These are phyloP conservation scores for Osmoderma eremita DNA, from an alignment of 2,888 invertebrate species.

Conservation along the genomic window DNA sequence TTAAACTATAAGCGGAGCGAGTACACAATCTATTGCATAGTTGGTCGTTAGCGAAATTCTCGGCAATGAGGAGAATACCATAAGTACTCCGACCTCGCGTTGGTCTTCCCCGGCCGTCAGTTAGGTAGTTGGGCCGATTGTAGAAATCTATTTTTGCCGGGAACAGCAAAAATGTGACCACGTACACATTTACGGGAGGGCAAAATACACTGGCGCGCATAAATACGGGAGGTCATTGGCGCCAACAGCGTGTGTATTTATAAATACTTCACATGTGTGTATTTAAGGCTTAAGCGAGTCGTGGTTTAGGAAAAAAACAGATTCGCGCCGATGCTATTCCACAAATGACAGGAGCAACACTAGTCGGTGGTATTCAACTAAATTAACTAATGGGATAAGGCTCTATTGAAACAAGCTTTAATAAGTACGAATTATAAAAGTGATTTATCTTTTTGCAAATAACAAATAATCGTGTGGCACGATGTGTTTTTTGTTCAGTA, in stretches of 20 bases:
- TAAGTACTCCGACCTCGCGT: conserved; percentile 15
- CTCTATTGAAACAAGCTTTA: too few relatives aligned
- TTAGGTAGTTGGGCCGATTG: conserved; percentile 7
- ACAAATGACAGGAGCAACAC: conserved; percentile 13
- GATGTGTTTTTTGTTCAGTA: too few relatives aligned
- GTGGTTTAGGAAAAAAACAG: conserved; percentile 29
- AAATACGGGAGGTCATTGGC: conserved; percentile 54
- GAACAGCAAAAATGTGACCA: conserved; percentile 33
- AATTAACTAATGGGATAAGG: not conserved
- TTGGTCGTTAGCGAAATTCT: conserved; percentile 28
- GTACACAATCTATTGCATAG: conserved; percentile 17
- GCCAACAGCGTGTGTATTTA: conserved; percentile 47
- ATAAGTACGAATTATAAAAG: too few relatives aligned
- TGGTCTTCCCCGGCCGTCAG: conserved; percentile 13
- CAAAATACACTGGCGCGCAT: conserved; percentile 51
- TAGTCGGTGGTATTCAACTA: conserved; percentile 4
- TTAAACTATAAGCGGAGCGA: too few relatives aligned
- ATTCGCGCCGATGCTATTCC: conserved; percentile 26
- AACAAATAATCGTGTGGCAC: too few relatives aligned
- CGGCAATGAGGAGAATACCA: conserved; percentile 3
- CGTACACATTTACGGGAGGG: conserved; percentile 32
- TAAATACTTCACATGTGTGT: conserved; percentile 45
- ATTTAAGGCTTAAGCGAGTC: conserved; percentile 35
- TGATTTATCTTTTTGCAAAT: too few relatives aligned
- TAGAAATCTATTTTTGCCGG: conserved; percentile 29